phyloP scores from a whole-genome alignment of 2,113 vertebrate species.

The Tragulus kanchil region DNA sequence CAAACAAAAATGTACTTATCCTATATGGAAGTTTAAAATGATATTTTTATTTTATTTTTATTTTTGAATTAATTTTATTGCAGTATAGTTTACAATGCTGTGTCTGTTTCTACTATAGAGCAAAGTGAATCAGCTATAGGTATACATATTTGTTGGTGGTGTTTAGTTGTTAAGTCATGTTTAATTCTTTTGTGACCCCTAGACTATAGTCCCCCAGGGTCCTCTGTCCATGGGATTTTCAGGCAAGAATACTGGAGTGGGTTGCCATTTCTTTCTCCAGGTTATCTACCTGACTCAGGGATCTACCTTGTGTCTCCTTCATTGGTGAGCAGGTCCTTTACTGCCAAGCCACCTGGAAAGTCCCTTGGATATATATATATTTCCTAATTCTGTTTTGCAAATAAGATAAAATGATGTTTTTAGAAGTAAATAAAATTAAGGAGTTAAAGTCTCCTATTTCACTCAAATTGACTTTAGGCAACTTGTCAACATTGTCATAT shows the following conservation, averaged over 20 bases:
- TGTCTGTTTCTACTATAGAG: not conserved
- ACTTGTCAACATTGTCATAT: not conserved
- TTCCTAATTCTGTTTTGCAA: not conserved
- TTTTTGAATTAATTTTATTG: not conserved
- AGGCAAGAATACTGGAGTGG: not conserved
- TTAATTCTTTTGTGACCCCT: not conserved
- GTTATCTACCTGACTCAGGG: not conserved
- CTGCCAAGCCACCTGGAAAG: not conserved
- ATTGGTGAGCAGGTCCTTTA: not conserved
- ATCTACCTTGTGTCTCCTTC: not conserved
- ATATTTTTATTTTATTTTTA: conserved; percentile 63
- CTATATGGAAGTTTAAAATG: conserved; percentile 78
- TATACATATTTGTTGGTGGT: not conserved
- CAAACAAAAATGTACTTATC: conserved; percentile 52
- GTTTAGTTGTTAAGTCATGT: not conserved
- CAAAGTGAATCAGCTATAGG: not conserved
- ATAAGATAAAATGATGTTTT: conserved; percentile 64
- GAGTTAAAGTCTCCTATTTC: not conserved
- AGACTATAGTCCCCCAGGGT: not conserved
- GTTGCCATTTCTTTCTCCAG: not conserved
- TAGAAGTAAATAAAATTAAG: conserved; percentile 81
- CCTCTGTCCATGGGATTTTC: not conserved
- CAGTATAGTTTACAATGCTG: not conserved
- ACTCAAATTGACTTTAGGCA: not conserved
- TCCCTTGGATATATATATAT: not conserved